phyloP scores from a whole-genome alignment of 2,797 vertebrate genomes.

The Chelmon rostratus region DNA sequence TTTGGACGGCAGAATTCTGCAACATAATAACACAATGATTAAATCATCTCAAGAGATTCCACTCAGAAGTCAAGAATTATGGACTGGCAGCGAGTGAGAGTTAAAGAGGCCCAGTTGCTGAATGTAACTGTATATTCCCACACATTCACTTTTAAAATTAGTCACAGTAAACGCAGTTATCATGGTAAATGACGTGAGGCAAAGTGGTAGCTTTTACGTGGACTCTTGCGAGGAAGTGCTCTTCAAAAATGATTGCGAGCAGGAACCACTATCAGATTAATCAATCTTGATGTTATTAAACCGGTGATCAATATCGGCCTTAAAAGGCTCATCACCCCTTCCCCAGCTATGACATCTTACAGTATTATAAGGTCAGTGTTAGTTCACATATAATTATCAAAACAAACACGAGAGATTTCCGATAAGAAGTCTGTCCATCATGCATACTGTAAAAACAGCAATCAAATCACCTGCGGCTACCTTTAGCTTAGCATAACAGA shows the following conservation, averaged over 20 bases:
- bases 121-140: background rate
- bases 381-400: conserved; percentile 7
- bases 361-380: background rate
- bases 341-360: background rate
- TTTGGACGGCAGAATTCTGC: background rate
- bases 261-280: background rate
- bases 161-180: background rate
- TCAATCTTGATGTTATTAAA: conserved; percentile 2
- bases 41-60: background rate
- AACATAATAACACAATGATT: background rate
- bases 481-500: conserved; percentile 51
- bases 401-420: background rate
- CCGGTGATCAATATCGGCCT: background rate
- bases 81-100: background rate
- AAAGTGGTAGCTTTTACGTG: background rate
- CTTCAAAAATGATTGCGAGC: background rate
- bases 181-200: background rate
- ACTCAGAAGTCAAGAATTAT: background rate
- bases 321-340: background rate
- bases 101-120: background rate
- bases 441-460: conserved; percentile 8
- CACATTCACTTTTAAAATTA: background rate
- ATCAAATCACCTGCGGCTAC: conserved; percentile 26
- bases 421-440: conserved; percentile 8
- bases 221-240: background rate